Percentiles rank a stretch among this genome's conserved stretches.
These are phyloP conservation scores for Clamator glandarius DNA, from an alignment of 2,797 vertebrate species.

Conservation along the genomic window DNA sequence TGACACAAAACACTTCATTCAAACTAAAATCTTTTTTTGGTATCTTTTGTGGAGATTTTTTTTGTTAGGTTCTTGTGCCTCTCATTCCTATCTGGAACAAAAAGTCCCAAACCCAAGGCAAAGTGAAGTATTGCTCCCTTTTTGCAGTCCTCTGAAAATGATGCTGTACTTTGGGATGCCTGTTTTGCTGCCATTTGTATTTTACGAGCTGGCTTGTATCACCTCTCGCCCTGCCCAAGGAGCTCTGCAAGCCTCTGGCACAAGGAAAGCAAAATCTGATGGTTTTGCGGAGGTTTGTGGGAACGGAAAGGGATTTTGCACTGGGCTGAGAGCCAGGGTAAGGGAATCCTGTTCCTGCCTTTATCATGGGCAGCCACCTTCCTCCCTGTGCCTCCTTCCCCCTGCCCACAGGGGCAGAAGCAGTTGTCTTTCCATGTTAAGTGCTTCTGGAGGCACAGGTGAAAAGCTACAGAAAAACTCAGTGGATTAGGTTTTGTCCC, in stretches of 20 bases:
- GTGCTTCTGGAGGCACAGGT: neutral
- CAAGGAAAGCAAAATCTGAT: neutral
- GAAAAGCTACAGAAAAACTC: neutral
- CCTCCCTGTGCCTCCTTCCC: neutral
- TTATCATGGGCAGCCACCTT: neutral
- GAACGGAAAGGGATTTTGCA: neutral
- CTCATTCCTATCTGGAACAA: neutral
- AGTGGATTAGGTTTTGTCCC: neutral
- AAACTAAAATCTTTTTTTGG: neutral
- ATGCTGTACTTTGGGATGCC: rapidly evolving
- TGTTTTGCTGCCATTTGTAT: neutral
- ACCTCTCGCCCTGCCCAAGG: neutral
- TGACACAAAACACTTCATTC: conserved; percentile 4
- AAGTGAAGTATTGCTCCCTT: neutral
- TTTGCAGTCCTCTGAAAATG: rapidly evolving
- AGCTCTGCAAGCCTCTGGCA: neutral
- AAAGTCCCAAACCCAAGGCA: rapidly evolving
- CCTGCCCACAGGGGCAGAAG: neutral
- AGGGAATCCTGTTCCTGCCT: neutral
- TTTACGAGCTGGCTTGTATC: neutral
- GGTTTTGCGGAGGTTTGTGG: neutral
- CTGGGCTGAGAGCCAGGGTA: neutral
- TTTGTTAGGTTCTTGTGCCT: rapidly evolving
- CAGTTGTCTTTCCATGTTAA: rapidly evolving
- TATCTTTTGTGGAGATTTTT: neutral